These are phyloP conservation scores for Drosophila malerkotliana DNA, from an alignment of 1,140 invertebrate species.

Conservation along the genomic window DNA sequence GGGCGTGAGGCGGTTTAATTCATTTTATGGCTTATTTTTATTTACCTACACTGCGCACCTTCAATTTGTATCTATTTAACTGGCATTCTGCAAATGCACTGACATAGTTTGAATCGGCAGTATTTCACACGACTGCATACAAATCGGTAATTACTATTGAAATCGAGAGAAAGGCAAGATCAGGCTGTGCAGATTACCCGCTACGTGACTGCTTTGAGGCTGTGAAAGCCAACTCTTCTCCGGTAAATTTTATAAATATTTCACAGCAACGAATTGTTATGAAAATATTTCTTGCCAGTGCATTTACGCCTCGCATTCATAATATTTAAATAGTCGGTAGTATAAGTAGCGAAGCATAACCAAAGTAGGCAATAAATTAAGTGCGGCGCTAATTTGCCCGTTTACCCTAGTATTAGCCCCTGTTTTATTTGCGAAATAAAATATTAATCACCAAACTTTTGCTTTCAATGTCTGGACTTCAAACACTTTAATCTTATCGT, in stretches of 20 bases:
- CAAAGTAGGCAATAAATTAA: slow-evolving; percentile 36
- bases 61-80: slow-evolving; percentile 43
- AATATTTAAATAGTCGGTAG: background rate
- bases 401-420: slow-evolving; percentile 7
- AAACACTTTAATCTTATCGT: background rate
- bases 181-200: slow-evolving; percentile 22
- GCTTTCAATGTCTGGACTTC: background rate
- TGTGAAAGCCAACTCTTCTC: slow-evolving; percentile 21
- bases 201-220: slow-evolving; percentile 31
- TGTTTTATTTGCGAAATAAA: background rate
- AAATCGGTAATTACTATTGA: slow-evolving; percentile 61
- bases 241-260: background rate
- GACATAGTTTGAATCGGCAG: slow-evolving; percentile 60
- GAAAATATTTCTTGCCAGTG: slow-evolving; percentile 5
- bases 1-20: slow-evolving; percentile 55
- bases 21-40: slow-evolving; percentile 60
- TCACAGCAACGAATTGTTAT: background rate
- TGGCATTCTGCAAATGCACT: slow-evolving; percentile 60
- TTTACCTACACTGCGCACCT: slow-evolving; percentile 49
- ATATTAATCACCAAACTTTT: background rate
- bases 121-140: slow-evolving; percentile 53
- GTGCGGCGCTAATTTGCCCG: slow-evolving; percentile 14
- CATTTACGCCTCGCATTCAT: slow-evolving; percentile 3
- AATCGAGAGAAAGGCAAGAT: slow-evolving; percentile 48
- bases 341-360: slow-evolving; percentile 13